These are phyloP conservation scores for Aurelia sp. DNA, from an alignment of 30 jellyfish, hydroid and myxozoan genomes.

Conservation along the genomic window DNA sequence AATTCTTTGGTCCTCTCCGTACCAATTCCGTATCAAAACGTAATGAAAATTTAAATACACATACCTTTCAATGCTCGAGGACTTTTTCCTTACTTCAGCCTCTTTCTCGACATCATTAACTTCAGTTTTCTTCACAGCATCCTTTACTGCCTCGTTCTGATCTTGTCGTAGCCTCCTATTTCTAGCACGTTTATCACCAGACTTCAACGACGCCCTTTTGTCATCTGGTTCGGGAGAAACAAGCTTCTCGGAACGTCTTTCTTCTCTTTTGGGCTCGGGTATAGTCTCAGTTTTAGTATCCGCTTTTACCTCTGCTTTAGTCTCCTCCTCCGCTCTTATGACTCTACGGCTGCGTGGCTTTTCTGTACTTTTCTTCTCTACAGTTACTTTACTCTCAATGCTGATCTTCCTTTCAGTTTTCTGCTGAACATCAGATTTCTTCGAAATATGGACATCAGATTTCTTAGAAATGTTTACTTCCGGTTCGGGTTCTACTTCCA, in stretches of 20 bases:
- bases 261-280: constrained; percentile 17
- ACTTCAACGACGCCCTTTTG: constrained; percentile 28
- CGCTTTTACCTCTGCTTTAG: not conserved
- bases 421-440: constrained; percentile 1
- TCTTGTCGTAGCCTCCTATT: constrained; percentile 66
- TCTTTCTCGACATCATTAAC: constrained; percentile 26
- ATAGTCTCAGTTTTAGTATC: not conserved
- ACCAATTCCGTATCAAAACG: too few species aligned
- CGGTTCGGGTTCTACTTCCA: not conserved
- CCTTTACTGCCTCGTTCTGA: constrained; percentile 50
- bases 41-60: not conserved
- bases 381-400: constrained; percentile 3
- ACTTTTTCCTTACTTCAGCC: constrained; percentile 22
- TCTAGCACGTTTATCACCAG: constrained; percentile 72
- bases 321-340: constrained; percentile 14
- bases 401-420: constrained; percentile 14
- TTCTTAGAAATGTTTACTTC: constrained; percentile 16
- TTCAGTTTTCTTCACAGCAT: constrained; percentile 33
- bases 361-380: constrained; percentile 30
- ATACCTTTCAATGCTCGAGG: constrained; percentile 57
- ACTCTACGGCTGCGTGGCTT: constrained; percentile 58
- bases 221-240: constrained; percentile 31
- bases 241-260: not conserved
- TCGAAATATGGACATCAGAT: constrained; percentile 1
- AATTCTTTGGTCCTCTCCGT: too few species aligned